Evolutionary conservation across 2,888 invertebrate species (phyloP), one percentile per base, ranked within the genome.

Genomic region (Latrodectus elegans): DNA sequence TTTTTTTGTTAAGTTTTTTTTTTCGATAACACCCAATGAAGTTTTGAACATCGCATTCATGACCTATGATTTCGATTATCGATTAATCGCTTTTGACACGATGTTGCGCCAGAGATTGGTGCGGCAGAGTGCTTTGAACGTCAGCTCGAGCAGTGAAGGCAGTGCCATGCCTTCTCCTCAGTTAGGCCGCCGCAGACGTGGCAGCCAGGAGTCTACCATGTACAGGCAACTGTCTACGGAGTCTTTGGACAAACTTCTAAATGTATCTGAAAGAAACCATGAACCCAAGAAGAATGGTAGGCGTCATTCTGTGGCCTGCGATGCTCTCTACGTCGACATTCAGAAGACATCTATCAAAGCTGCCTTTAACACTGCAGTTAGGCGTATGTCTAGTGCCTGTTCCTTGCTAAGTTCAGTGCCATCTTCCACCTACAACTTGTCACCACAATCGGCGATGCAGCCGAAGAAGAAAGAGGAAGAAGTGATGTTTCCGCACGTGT

Each of bases 61-160:
- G 68, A 51, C 68, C 51, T 55, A 52, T 26, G 71, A 68, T 60
- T 15, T 73, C 55, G 38, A 52, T 15, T 77, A 82, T 75, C 82
- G 82, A 75, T 75, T 68, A 9, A 8, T 11, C 26, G 49, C 52
- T 74, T 52, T 12, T 26, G n/a, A 12, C 8, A 55, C 60, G 9
- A 84, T 84, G 84, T 49, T 88, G 8, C 88, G 88, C 8, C 80
- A 80, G 15, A 79, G 84, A 17, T 53, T 88, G 38, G 88, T 88
- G 10, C 65, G 88, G n/a, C 88, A 88, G 71, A 71, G 76, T 60
- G 87, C 87, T 8, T 11, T 88, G 74, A 78, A 83, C 51, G 60
- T 70, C 70, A 79, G 79, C 53, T 72, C 74, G 11, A 60, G 77
- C 14, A 87, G 77, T 51, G 77, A 73, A 22, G 22, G 52, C 55